Percentiles rank a stretch among this genome's conserved stretches.
These are phyloP conservation scores for Cichladusa arquata DNA, from an alignment of 2,113 vertebrate species.

Conservation along the genomic window DNA sequence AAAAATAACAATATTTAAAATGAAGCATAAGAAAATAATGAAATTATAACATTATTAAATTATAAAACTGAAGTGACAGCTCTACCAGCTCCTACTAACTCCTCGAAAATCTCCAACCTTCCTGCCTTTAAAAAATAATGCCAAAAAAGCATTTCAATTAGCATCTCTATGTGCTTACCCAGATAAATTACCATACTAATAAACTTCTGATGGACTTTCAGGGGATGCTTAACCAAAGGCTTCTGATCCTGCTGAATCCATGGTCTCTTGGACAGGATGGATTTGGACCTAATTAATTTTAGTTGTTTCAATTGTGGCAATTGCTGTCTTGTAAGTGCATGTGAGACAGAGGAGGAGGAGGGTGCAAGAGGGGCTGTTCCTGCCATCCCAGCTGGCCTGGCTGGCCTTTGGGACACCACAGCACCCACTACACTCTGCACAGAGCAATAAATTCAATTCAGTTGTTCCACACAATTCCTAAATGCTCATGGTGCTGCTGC, in stretches of 20 bases:
- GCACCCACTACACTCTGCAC: not conserved
- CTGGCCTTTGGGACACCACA: not conserved
- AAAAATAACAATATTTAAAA: not conserved
- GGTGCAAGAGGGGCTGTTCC: not conserved
- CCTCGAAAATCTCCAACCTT: not conserved
- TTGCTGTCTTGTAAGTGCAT: not conserved
- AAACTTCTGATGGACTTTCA: constrained; percentile 57
- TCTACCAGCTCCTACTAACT: not conserved
- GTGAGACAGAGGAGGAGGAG: not conserved
- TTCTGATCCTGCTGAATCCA: constrained; percentile 47
- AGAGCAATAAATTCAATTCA: not conserved
- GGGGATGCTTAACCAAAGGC: constrained; percentile 20
- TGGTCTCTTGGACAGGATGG: not conserved
- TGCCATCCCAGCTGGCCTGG: not conserved
- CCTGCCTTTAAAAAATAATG: not conserved
- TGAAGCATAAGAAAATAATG: not conserved
- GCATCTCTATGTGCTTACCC: constrained; percentile 15
- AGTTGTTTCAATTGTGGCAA: not conserved
- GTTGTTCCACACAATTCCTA: not conserved
- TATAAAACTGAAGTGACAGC: not conserved
- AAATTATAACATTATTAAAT: not conserved
- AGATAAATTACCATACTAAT: constrained; percentile 40
- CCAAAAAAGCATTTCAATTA: constrained; percentile 20
- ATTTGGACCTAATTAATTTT: constrained; percentile 9
- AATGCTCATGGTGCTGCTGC: not conserved